phyloP scores from a whole-genome alignment of 1,140 invertebrate species.

The Nautilus pompilius region DNA sequence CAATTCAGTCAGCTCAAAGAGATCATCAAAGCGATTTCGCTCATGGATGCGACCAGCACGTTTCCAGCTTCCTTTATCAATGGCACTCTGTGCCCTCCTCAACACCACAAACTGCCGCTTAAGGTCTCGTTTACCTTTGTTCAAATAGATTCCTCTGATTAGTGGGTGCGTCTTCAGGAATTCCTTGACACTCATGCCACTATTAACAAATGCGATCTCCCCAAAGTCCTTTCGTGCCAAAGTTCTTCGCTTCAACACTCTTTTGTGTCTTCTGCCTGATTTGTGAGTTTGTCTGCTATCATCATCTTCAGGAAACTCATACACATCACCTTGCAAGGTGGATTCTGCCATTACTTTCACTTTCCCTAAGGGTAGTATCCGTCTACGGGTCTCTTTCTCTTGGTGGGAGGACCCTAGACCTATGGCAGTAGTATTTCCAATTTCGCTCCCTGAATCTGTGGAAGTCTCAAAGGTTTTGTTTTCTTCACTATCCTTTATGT shows the following conservation, averaged over 20 bases:
- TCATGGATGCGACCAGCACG: constrained; percentile 30
- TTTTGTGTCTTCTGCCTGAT: no score
- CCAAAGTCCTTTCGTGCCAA: no score
- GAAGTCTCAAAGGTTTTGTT: no score
- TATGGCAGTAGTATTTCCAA: no score
- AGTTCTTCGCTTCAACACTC: no score
- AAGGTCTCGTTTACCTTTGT: constrained; percentile 40
- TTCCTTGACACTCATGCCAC: constrained; percentile 23
- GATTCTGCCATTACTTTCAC: no score
- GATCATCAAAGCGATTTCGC: constrained; percentile 40
- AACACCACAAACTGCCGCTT: constrained; percentile 29
- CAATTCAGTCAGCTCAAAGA: constrained; percentile 38
- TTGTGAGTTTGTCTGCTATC: background rate
- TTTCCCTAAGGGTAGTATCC: no score
- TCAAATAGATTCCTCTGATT: constrained; percentile 33
- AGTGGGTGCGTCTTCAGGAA: constrained; percentile 33
- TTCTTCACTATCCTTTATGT: no score
- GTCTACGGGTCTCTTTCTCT: no score
- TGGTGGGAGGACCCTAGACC: no score
- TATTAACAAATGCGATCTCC: constrained; percentile 25
- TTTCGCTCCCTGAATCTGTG: no score
- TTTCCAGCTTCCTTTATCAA: constrained; percentile 36
- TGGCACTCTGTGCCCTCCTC: constrained; percentile 18
- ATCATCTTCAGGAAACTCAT: background rate
- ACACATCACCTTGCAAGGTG: no score